Percentiles rank a stretch among this genome's conserved stretches.
phyloP scores from a whole-genome alignment of 2,113 vertebrate species.

The Todiramphus saurophagus region DNA sequence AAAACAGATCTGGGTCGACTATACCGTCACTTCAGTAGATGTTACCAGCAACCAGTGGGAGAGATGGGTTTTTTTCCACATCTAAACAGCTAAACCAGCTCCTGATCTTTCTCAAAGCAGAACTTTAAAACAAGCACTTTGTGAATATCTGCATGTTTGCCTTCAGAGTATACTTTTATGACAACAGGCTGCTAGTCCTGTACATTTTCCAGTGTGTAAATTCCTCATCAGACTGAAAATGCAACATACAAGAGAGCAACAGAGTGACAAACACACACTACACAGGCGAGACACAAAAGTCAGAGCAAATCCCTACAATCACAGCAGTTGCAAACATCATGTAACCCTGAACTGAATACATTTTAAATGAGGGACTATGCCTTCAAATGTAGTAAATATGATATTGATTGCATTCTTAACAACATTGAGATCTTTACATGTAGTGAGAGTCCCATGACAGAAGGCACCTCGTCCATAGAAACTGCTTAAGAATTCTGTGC shows the following conservation, averaged over 20 bases:
- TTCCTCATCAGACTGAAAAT: constrained; percentile 6
- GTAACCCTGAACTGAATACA: neutral
- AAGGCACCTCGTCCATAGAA: neutral
- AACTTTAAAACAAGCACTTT: neutral
- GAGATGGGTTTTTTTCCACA: neutral
- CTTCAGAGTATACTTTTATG: neutral
- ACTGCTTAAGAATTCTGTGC: neutral
- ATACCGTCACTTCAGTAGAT: neutral
- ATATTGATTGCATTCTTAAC: neutral
- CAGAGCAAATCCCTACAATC: neutral
- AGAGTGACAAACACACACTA: neutral
- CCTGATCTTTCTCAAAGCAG: neutral
- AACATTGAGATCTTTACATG: neutral
- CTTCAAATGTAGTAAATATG: neutral
- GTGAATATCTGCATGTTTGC: neutral
- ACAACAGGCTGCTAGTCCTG: neutral
- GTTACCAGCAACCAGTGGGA: neutral
- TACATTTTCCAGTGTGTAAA: neutral
- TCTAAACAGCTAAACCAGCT: neutral
- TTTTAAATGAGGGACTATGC: neutral
- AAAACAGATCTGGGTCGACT: neutral
- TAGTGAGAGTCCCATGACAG: rapidly evolving
- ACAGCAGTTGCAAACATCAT: rapidly evolving
- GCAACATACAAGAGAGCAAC: neutral
- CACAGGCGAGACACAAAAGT: neutral